Conservation (phyloP, 2,797 vertebrate genomes). For the Kryptolebias ocellatus region DNA sequence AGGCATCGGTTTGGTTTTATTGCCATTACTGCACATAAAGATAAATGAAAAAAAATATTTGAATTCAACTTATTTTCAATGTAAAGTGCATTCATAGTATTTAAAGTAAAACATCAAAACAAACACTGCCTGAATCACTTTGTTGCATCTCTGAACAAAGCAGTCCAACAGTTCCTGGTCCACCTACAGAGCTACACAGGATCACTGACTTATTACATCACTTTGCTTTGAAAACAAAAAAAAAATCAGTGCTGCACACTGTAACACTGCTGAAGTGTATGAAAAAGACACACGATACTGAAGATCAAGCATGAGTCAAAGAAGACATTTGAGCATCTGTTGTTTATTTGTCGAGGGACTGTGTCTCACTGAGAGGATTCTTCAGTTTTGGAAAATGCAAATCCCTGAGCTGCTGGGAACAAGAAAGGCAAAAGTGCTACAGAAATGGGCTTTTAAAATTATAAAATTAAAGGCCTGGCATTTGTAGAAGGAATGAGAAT, state of each 20-base stretch:
- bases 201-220: conserved; percentile 57
- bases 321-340: conserved; percentile 76
- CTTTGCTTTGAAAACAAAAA: conserved; percentile 53
- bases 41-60: neutral
- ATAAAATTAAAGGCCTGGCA: neutral
- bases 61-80: neutral
- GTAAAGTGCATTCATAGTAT: neutral
- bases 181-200: conserved; percentile 44
- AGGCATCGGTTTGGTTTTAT: neutral
- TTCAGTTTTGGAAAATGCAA: conserved; percentile 51
- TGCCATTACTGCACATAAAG: no score
- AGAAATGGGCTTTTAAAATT: conserved; percentile 1
- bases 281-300: conserved; percentile 50
- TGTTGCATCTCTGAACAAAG: conserved; percentile 40
- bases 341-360: conserved; percentile 67
- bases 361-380: conserved; percentile 60
- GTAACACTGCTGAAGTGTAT: conserved; percentile 44
- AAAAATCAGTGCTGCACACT: conserved; percentile 26
- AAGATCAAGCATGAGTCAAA: conserved; percentile 71
- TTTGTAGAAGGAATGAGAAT: no score
- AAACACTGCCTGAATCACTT: conserved; percentile 5
- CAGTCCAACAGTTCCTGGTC: conserved; percentile 38
- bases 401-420: conserved; percentile 26
- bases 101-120: neutral
- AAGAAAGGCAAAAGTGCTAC: conserved; percentile 28